Evolutionary conservation across 2,797 vertebrate genomes (phyloP).

Genomic region (Crenuchus spilurus): DNA sequence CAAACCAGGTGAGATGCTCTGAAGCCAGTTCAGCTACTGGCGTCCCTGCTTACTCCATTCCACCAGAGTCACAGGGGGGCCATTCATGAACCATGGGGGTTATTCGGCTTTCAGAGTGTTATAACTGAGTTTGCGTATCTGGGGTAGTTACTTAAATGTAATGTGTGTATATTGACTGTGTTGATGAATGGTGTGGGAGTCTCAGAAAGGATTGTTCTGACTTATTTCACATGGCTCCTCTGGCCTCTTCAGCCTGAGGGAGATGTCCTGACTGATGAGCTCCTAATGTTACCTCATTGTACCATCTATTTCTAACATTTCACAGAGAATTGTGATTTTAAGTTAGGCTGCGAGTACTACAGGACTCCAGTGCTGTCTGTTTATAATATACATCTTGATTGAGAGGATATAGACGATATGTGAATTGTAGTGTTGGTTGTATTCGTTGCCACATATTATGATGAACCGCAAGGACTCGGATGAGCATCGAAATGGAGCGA

Average conservation of each 20-base stretch:
- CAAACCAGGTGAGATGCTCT: conserved; percentile 71
- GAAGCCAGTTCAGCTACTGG: conserved; percentile 42
- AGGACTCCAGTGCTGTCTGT: not conserved
- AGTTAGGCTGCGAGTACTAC: not conserved
- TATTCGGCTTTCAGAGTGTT: conserved; percentile 39
- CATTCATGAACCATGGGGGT: conserved; percentile 12
- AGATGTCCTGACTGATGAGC: not conserved
- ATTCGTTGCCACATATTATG: not conserved
- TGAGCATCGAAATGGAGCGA: not conserved
- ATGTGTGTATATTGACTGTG: conserved; percentile 15
- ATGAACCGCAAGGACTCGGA: not conserved
- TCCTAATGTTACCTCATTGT: conserved; percentile 2
- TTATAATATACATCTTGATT: not conserved
- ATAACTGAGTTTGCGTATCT: conserved; percentile 22
- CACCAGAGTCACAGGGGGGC: conserved; percentile 39
- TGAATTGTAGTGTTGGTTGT: not conserved
- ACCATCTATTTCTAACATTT: not conserved
- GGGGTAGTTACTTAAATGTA: conserved; percentile 20
- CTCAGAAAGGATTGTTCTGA: not conserved
- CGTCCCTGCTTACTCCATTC: conserved; percentile 28
- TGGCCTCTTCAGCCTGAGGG: not conserved
- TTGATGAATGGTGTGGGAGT: conserved; percentile 10
- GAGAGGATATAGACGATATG: not conserved
- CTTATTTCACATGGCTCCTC: not conserved
- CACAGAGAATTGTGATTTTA: conserved; percentile 2